Evolutionary conservation across 92 coral and sea anemone species (phyloP), one percentile per base, ranked within the genome.

Genomic region (Actinostola sp.): DNA sequence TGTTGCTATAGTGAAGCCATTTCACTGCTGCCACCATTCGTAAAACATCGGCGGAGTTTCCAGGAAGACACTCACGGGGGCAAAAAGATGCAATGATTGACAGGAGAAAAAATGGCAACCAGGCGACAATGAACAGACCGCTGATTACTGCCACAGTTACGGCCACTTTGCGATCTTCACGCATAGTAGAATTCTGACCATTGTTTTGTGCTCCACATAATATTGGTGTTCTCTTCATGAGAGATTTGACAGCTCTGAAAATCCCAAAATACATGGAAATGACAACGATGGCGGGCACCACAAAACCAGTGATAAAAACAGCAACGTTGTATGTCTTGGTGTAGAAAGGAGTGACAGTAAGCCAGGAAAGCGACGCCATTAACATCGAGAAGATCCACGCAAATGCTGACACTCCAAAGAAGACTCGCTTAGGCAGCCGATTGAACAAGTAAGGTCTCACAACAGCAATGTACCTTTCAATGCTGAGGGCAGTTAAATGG

Each of bases 1-100:
- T 89, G 82, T 92, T 92, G 17, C 86, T 75, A 15, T 92, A 92
- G 58, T 92, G 97, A 79, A 89, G 80, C 94, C 94, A 92, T 72
- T 92, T 92, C 12, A 86, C 91, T 61, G 87, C 76, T 23, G 81
- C 61, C 0, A 85, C 60, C 13, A 85, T 42, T 29, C 89, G 57
- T 13, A 85, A 45, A 23, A 69, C 45, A 15, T 79, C 75, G 0
- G 25, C 32, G 9, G 82, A 70, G 15, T 66, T 70, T 4, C 72
- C 60, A 23, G 89, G 90, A 26, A 82, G 39, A 43, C 86, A 85
- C 26, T 65, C 27, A 4, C 7, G 15, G 50, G 13, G 67, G 38
- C 94, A 85, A 36, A 85, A 89, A 27, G 43, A 45, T n/a, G 66
- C 90, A 34, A 89, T 61, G 44, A 82, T 61, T 7, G 94, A 80